These are phyloP conservation scores for Eurytoma adleriae DNA, from an alignment of 2,888 invertebrate genomes.

Conservation along the genomic window DNA sequence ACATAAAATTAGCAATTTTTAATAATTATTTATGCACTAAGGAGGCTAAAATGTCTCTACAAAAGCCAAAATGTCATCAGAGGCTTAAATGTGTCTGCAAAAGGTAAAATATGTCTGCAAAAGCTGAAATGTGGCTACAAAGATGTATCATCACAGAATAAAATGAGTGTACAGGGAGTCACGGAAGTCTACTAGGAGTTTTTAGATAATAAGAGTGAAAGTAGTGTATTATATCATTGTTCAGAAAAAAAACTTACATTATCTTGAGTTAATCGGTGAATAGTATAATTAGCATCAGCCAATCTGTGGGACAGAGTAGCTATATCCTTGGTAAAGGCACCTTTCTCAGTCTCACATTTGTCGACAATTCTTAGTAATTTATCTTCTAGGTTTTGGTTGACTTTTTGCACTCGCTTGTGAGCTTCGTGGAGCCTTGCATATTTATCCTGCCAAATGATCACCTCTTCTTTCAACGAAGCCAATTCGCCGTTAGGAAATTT, in stretches of 20 bases:
- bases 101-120: no score
- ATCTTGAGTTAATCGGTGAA: constrained; percentile 89
- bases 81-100: no score
- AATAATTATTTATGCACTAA: no score
- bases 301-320: constrained; percentile 89
- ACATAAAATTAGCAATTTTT: neutral
- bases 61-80: no score
- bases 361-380: constrained; percentile 94
- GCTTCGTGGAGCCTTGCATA: constrained; percentile 93
- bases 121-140: no score
- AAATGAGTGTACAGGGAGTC: no score
- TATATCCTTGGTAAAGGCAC: constrained; percentile 90
- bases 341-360: constrained; percentile 93
- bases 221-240: constrained; percentile 44
- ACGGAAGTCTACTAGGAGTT: neutral
- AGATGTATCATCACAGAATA: no score
- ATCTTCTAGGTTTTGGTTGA: constrained; percentile 96
- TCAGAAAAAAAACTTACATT: constrained; percentile 81
- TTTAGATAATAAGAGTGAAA: neutral
- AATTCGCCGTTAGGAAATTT: constrained; percentile 83
- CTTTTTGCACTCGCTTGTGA: constrained; percentile 94
- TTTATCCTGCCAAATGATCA: constrained; percentile 93
- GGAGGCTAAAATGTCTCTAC: no score
- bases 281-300: constrained; percentile 90
- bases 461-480: constrained; percentile 88